Conservation (phyloP, 64 coral and sea anemone species). For the Catalaphyllia jardinei region DNA sequence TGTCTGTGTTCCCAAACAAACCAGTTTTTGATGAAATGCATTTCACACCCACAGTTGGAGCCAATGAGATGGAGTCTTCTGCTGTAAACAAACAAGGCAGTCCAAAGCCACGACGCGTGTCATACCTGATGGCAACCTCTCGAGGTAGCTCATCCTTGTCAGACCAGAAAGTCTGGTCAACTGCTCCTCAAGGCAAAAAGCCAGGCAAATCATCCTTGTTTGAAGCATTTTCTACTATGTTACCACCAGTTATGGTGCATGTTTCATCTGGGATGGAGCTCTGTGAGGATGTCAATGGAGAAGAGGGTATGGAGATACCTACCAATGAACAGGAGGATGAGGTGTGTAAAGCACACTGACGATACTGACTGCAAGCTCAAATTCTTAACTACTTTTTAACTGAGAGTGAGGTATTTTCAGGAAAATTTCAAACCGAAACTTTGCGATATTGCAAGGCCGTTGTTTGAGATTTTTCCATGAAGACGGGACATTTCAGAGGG, state of each 20-base stretch:
- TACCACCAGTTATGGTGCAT: constrained; percentile 69
- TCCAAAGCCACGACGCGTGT: constrained; percentile 65
- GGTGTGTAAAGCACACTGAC: neutral
- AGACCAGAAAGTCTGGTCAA: constrained; percentile 29
- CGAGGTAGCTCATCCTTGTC: neutral
- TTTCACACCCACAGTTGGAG: neutral
- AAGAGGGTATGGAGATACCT: constrained; percentile 10
- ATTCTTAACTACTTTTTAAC: too few species aligned
- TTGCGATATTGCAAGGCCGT: too few species aligned
- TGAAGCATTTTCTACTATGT: constrained; percentile 49
- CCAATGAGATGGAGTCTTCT: neutral
- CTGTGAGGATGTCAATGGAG: constrained; percentile 17
- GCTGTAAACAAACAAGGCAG: constrained; percentile 35
- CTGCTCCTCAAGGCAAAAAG: constrained; percentile 19
- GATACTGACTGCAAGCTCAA: too few species aligned
- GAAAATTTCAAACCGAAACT: too few species aligned
- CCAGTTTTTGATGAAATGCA: constrained; percentile 31
- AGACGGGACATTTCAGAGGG: too few species aligned
- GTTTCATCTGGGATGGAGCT: constrained; percentile 59
- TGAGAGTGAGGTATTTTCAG: too few species aligned
- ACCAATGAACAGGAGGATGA: constrained; percentile 19
- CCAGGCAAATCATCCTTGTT: constrained; percentile 35
- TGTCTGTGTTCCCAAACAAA: constrained; percentile 53
- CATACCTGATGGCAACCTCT: constrained; percentile 82
- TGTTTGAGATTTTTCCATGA: too few species aligned